These are phyloP conservation scores for Homarus americanus DNA, from an alignment of 1,140 invertebrate species.

Conservation along the genomic window DNA sequence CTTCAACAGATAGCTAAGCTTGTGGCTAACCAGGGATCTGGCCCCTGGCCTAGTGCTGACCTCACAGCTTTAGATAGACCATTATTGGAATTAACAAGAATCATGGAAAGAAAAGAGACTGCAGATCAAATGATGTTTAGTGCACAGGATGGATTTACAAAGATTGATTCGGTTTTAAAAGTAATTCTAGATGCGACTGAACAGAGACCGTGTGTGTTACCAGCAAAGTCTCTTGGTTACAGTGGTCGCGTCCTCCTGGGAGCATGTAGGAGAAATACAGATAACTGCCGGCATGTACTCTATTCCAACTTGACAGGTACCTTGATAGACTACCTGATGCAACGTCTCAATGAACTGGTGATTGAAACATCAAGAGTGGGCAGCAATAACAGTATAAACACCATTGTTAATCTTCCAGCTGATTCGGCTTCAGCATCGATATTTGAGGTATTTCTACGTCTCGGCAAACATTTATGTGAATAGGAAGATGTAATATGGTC, in stretches of 20 bases:
- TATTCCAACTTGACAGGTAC: constrained; percentile 85
- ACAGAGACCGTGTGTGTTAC: constrained; percentile 70
- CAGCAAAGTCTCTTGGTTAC: constrained; percentile 72
- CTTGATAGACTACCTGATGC: constrained; percentile 84
- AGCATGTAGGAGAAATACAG: constrained; percentile 77
- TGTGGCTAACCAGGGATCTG: constrained; percentile 81
- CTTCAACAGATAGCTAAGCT: constrained; percentile 84
- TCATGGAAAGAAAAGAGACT: constrained; percentile 82
- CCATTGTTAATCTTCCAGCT: constrained; percentile 60
- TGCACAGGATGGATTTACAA: constrained; percentile 81
- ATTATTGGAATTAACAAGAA: constrained; percentile 82
- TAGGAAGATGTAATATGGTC: too few relatives aligned
- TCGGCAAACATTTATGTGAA: too few relatives aligned
- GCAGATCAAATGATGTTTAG: constrained; percentile 81
- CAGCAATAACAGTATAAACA: constrained; percentile 63
- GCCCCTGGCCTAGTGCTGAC: constrained; percentile 82
- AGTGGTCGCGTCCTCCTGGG: constrained; percentile 76
- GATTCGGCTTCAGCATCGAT: constrained; percentile 62
- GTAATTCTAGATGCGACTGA: constrained; percentile 49
- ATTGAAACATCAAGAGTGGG: constrained; percentile 57
- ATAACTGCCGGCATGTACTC: constrained; percentile 84
- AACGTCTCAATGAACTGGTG: constrained; percentile 83
- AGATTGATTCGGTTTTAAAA: constrained; percentile 78
- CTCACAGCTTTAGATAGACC: constrained; percentile 82
- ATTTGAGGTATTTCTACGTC: constrained; percentile 33